Evolutionary conservation across 2,797 vertebrate species (phyloP).

Genomic region (Dermochelys coriacea): DNA sequence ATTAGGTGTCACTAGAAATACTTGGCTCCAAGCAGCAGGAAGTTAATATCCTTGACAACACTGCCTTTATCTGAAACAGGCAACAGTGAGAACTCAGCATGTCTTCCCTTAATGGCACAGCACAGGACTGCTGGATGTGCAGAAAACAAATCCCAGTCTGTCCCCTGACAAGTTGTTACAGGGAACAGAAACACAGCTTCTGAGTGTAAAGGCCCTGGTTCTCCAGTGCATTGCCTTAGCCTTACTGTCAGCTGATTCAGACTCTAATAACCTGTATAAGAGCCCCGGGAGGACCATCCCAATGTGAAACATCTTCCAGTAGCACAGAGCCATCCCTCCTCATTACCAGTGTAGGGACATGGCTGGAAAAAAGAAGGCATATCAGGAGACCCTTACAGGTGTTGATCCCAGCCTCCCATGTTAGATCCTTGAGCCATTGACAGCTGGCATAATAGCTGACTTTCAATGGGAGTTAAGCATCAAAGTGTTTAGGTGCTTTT

Average conservation of each 20-base stretch:
- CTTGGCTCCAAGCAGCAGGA: not conserved
- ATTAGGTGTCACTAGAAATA: fast-evolving
- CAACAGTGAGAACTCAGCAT: not conserved
- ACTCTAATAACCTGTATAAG: not conserved
- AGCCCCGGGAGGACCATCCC: no score
- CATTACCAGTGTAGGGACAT: no score
- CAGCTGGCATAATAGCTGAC: no score
- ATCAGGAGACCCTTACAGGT: no score
- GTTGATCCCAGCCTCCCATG: no score
- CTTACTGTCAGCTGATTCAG: not conserved
- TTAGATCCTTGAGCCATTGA: no score
- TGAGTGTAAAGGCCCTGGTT: not conserved
- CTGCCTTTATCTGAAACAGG: not conserved
- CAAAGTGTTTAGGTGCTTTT: no score
- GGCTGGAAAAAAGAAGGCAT: no score
- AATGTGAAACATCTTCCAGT: no score
- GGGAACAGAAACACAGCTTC: not conserved
- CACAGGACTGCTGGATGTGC: fast-evolving
- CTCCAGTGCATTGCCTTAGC: not conserved
- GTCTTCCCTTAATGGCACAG: fast-evolving
- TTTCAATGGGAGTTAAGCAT: no score
- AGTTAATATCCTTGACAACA: not conserved
- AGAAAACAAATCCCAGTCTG: fast-evolving
- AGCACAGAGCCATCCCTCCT: no score
- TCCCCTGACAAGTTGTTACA: not conserved